Evolutionary conservation across 2,797 vertebrate genomes (phyloP), one percentile per base, ranked within the genome.

Genomic region (Chloroceryle amazona): DNA sequence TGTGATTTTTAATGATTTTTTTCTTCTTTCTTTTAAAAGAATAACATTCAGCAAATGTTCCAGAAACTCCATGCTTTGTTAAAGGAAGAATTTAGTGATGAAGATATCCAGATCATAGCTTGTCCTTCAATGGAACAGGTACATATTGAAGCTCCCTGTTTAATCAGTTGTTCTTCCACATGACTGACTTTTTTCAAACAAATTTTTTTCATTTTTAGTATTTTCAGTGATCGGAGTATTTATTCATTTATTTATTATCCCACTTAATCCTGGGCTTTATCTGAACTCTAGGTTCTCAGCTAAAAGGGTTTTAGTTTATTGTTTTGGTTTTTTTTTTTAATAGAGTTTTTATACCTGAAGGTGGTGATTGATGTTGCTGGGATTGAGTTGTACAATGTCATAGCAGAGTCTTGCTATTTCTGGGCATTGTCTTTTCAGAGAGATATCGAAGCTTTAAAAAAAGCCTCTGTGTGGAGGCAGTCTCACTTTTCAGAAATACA

Each of bases 41-140:
- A 98, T 98, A 99, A 99, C 94, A 98, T 99, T 97, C 99, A 99
- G 98, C 99, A 99, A 97, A 98, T 99, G 89, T 99, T 99, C 98
- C 99, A 99, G 98, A 99, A 99, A 96, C 98, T 99, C 68, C 99
- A 99, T 25, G 87, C 98, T 74, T 96, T 99, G 91, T 98, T 99
- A 93, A 99, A 99, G 97, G 99, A 99, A 95, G 99, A 99, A 95
- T 99, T 99, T 97, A 99, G 98, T 81, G 98, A 98, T 70, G 99
- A 99, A 95, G 99, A 99, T 97, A 98, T 99, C 94, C 99, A 99
- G 96, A 99, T 99, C 96, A 99, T 99, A 74, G 99, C 99, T 47
- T 99, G 99, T 95, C 99, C 99, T 81, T 99, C 99, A 71, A 98
- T 99, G 97, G 98, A 99, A 62, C 98, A 99, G 98, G 98, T 98